These are phyloP conservation scores for Oxyteleia sp. DNA, from an alignment of 2,888 invertebrate genomes.

Conservation along the genomic window DNA sequence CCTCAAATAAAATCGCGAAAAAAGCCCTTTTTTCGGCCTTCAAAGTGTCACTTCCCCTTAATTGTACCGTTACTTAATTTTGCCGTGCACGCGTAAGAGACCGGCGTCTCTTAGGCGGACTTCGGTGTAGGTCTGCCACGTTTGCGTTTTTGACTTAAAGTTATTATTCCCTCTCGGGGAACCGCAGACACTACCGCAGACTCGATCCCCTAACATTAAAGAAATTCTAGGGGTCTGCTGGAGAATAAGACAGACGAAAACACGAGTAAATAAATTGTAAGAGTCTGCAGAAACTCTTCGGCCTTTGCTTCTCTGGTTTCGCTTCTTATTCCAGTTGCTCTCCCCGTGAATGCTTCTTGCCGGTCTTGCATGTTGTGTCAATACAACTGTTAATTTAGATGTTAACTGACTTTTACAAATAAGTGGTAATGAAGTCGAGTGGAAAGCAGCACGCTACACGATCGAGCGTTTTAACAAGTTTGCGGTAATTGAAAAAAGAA, in stretches of 20 bases:
- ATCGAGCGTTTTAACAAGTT: slow-evolving; percentile 58
- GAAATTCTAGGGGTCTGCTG: slow-evolving; percentile 49
- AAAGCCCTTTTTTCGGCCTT: too few relatives aligned
- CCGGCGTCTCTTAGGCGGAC: slow-evolving; percentile 6
- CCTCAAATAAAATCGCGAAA: too few relatives aligned
- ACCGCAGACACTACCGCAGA: slow-evolving; percentile 67
- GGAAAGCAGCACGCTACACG: slow-evolving; percentile 54
- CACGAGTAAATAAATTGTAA: slow-evolving; percentile 24
- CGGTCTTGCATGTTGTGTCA: slow-evolving; percentile 56
- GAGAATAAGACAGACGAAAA: slow-evolving; percentile 37
- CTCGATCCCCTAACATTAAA: slow-evolving; percentile 43
- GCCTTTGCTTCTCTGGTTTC: slow-evolving; percentile 58
- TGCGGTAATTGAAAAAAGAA: slow-evolving; percentile 63
- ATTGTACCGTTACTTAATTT: slow-evolving; percentile 63
- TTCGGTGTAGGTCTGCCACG: slow-evolving; percentile 36
- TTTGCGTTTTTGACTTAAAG: slow-evolving; percentile 46
- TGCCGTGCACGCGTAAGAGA: neutral
- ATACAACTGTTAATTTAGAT: slow-evolving; percentile 68
- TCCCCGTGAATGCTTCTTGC: slow-evolving; percentile 47
- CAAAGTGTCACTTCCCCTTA: too few relatives aligned
- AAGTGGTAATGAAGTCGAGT: slow-evolving; percentile 67
- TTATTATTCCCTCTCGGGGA: slow-evolving; percentile 41
- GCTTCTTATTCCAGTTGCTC: slow-evolving; percentile 39
- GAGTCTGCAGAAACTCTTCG: slow-evolving; percentile 46
- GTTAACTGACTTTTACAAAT: slow-evolving; percentile 70